phyloP scores from a whole-genome alignment of 2,797 vertebrate genomes.

The Poecilia gillii region DNA sequence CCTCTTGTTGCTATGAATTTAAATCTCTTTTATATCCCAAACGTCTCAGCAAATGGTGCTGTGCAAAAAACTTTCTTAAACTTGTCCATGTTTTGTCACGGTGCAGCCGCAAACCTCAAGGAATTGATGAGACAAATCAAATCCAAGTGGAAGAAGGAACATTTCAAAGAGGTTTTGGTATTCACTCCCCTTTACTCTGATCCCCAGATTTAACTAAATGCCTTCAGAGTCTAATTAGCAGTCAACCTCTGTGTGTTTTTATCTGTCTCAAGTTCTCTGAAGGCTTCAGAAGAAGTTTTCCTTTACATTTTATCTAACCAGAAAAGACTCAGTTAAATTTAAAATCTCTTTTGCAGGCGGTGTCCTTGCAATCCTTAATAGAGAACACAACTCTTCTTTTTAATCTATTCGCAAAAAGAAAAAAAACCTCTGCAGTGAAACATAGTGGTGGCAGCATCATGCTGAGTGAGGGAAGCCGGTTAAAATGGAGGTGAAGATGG shows the following conservation, averaged over 20 bases:
- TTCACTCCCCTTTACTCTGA: background rate
- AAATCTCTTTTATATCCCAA: constrained; percentile 32
- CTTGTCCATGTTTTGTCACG: background rate
- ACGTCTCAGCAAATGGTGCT: constrained; percentile 6
- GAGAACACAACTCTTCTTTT: background rate
- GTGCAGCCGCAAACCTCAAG: background rate
- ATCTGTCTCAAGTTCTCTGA: background rate
- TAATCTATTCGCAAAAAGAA: background rate
- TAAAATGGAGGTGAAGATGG: background rate
- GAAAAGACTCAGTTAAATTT: background rate
- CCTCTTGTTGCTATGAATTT: constrained; percentile 25
- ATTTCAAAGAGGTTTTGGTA: background rate
- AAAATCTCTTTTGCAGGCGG: background rate
- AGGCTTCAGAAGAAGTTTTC: background rate
- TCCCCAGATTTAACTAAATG: background rate
- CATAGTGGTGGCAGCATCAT: background rate
- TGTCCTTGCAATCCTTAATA: background rate
- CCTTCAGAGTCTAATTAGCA: background rate
- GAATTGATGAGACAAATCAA: background rate
- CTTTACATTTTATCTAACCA: background rate
- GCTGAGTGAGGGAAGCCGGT: background rate
- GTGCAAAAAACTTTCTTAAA: constrained; percentile 4
- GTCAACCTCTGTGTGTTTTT: background rate
- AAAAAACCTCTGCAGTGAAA: background rate
- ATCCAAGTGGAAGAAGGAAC: background rate